These are phyloP conservation scores for Oreochromis niloticus DNA, from an alignment of 2,113 vertebrate genomes.

Conservation along the genomic window DNA sequence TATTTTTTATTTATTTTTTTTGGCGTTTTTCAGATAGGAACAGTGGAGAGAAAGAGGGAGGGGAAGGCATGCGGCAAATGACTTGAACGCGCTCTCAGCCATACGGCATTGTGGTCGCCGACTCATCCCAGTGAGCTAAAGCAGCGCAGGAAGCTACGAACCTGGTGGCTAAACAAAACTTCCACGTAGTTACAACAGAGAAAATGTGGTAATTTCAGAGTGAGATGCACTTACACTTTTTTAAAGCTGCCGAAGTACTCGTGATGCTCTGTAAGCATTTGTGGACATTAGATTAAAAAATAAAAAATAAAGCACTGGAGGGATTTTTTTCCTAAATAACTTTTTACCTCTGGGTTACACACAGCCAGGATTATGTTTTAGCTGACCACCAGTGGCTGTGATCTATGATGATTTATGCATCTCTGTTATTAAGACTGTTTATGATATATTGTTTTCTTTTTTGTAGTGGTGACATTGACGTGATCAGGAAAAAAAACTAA, in stretches of 20 bases:
- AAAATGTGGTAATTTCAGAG: neutral
- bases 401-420: neutral
- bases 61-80: neutral
- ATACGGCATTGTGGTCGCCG: neutral
- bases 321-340: neutral
- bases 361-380: neutral
- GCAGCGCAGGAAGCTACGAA: neutral
- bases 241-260: neutral
- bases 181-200: neutral
- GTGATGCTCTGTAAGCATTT: neutral
- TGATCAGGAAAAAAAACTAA: neutral
- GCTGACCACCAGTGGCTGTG: neutral
- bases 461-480: neutral
- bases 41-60: neutral
- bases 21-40: neutral
- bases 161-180: neutral
- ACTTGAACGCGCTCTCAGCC: neutral
- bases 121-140: neutral
- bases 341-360: neutral
- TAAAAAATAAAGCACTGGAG: neutral
- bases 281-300: neutral
- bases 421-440: neutral
- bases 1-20: neutral
- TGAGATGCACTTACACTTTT: neutral
- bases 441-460: neutral